Conservation (phyloP, 1,140 invertebrate genomes). For the Drosophila pruinosa region DNA sequence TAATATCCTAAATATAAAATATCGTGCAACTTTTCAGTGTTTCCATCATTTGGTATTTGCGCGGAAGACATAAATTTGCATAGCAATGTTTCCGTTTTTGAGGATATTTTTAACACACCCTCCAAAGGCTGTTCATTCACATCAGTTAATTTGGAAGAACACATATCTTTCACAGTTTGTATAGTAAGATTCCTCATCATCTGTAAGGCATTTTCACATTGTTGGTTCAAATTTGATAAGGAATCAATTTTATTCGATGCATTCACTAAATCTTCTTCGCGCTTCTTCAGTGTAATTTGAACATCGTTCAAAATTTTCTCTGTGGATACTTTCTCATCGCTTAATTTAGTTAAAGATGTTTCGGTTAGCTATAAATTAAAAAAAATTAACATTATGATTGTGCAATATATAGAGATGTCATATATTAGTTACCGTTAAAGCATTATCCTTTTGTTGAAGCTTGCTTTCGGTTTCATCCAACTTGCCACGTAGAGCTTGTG, state of each 20-base stretch:
- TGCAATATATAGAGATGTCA: neutral
- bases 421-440: conserved; percentile 25
- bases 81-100: conserved; percentile 84
- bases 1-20: conserved; percentile 55
- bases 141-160: conserved; percentile 52
- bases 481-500: neutral
- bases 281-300: conserved; percentile 29
- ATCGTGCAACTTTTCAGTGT: conserved; percentile 42
- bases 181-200: conserved; percentile 49
- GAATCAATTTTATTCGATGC: conserved; percentile 39
- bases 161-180: conserved; percentile 55
- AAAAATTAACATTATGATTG: neutral
- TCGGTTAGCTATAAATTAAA: conserved; percentile 22
- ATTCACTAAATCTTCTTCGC: conserved; percentile 37
- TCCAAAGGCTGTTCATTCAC: conserved; percentile 53
- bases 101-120: conserved; percentile 84
- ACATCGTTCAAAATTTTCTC: conserved; percentile 34
- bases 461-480: conserved; percentile 14
- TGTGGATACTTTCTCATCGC: conserved; percentile 19
- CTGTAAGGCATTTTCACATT: conserved; percentile 28
- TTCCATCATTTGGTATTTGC: conserved; percentile 5
- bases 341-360: conserved; percentile 17
- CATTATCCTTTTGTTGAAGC: conserved; percentile 30
- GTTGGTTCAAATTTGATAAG: conserved; percentile 30
- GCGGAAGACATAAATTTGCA: conserved; percentile 33